phyloP scores from a whole-genome alignment of 2,113 vertebrate species.

The Neogale vison region DNA sequence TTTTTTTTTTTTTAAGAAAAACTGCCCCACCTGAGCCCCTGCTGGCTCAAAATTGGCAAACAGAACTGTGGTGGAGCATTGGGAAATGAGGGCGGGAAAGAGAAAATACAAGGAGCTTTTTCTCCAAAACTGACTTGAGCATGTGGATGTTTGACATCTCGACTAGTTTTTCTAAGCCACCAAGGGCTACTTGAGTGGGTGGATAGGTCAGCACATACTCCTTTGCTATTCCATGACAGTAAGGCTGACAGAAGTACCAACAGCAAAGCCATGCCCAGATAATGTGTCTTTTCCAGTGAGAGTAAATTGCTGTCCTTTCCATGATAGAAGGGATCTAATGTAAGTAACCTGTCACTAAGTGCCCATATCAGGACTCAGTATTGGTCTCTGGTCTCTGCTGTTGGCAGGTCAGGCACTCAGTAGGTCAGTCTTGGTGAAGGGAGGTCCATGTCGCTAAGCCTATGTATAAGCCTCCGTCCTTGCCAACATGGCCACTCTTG shows the following conservation, averaged over 20 bases:
- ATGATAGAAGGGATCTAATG: neutral
- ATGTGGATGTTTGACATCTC: neutral
- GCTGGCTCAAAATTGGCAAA: neutral
- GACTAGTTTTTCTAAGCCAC: slow-evolving; percentile 13
- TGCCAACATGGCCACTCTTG: neutral
- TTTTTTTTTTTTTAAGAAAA: neutral
- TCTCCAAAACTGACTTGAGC: neutral
- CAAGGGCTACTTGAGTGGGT: neutral
- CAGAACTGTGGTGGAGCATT: neutral
- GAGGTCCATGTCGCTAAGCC: neutral
- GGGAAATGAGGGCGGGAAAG: neutral
- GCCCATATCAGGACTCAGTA: neutral
- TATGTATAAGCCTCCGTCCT: neutral
- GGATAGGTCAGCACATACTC: neutral
- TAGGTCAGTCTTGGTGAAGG: neutral
- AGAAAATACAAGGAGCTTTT: neutral
- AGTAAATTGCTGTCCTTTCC: neutral
- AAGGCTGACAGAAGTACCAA: neutral
- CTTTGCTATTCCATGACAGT: neutral
- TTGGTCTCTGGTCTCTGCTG: neutral
- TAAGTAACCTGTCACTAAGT: neutral
- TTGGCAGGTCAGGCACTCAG: neutral
- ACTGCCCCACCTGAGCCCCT: neutral
- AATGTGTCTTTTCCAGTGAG: neutral
- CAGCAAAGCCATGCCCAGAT: neutral